These are phyloP conservation scores for Oligia latruncula DNA, from an alignment of 2,888 invertebrate genomes.

Conservation along the genomic window DNA sequence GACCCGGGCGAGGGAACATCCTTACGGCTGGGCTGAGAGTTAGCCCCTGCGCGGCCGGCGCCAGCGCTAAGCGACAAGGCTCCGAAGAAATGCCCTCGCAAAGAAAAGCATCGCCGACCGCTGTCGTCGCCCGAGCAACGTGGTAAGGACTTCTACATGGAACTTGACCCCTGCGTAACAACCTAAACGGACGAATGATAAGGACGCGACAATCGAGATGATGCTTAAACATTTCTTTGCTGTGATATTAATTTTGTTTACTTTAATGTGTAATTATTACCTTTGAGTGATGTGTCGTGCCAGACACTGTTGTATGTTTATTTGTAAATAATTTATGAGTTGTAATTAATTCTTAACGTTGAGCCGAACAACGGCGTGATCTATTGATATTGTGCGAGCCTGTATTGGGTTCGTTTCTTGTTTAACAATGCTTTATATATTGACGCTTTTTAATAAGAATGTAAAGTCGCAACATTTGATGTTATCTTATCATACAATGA, in stretches of 20 bases:
- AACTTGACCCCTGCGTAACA: constrained; percentile 69
- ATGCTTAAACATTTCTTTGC: constrained; percentile 83
- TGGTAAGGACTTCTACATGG: constrained; percentile 68
- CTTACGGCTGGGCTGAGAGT: constrained; percentile 75
- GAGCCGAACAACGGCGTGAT: constrained; percentile 57
- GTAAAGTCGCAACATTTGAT: constrained; percentile 45
- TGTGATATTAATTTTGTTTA: constrained; percentile 87
- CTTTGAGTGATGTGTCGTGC: constrained; percentile 77
- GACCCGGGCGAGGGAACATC: constrained; percentile 86
- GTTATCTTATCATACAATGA: constrained; percentile 39
- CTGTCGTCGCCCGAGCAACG: constrained; percentile 48
- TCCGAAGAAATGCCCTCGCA: constrained; percentile 33
- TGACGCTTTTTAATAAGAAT: constrained; percentile 56
- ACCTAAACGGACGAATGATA: constrained; percentile 56
- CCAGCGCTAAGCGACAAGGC: constrained; percentile 41
- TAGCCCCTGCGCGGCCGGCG: constrained; percentile 59
- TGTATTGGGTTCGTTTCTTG: constrained; percentile 48
- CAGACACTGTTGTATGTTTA: constrained; percentile 76
- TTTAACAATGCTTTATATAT: constrained; percentile 62
- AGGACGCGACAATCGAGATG: constrained; percentile 59
- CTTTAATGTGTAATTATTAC: constrained; percentile 78
- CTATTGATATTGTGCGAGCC: constrained; percentile 59
- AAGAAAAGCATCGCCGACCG: constrained; percentile 39
- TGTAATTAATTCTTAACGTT: constrained; percentile 71
- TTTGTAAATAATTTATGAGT: constrained; percentile 80